phyloP scores from a whole-genome alignment of 2,888 invertebrate genomes.

The Eupithecia dodoneata region DNA sequence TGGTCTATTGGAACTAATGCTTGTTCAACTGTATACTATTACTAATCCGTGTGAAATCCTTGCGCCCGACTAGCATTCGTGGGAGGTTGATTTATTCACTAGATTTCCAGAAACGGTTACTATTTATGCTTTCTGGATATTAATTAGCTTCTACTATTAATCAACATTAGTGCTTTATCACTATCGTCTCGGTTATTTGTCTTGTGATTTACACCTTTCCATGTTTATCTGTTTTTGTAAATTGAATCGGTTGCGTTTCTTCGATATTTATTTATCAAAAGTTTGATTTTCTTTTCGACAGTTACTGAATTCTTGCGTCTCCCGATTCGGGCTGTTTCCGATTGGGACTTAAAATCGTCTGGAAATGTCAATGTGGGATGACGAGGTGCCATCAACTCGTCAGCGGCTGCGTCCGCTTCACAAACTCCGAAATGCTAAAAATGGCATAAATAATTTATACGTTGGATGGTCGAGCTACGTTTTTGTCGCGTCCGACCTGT shows the following conservation, averaged over 20 bases:
- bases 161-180: constrained; percentile 31
- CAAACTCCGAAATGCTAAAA: constrained; percentile 82
- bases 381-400: constrained; percentile 52
- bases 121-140: constrained; percentile 41
- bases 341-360: constrained; percentile 39
- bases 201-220: background rate
- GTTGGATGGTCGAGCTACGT: constrained; percentile 73
- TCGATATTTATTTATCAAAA: background rate
- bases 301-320: constrained; percentile 8
- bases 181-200: constrained; percentile 18
- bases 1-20: constrained; percentile 42
- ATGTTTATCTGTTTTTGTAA: background rate
- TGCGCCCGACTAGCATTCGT: constrained; percentile 45
- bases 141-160: constrained; percentile 40
- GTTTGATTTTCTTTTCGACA: background rate
- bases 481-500: constrained; percentile 81
- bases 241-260: background rate
- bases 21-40: constrained; percentile 39
- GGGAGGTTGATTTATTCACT: constrained; percentile 57
- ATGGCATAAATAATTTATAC: constrained; percentile 84
- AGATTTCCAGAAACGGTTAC: constrained; percentile 46
- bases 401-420: constrained; percentile 59
- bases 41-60: constrained; percentile 50
- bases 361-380: constrained; percentile 48
- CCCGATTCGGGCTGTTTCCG: constrained; percentile 13